Conservation (phyloP, 2,113 vertebrate genomes). For the Osmerus mordax region DNA sequence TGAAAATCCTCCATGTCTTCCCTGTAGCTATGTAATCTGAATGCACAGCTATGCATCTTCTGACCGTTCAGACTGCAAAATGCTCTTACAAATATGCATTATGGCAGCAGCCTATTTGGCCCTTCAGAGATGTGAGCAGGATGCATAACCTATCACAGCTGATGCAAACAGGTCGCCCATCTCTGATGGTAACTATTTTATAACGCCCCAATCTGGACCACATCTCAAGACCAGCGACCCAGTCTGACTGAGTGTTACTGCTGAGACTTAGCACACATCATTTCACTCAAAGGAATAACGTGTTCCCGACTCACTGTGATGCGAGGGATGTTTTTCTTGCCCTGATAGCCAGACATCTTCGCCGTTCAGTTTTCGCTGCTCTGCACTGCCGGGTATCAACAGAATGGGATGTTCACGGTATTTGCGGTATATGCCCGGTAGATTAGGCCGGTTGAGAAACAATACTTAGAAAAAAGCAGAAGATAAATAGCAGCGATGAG, state of each 20-base stretch:
- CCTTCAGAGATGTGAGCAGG: background rate
- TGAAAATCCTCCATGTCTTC: slow-evolving; percentile 5
- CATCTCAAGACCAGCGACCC: background rate
- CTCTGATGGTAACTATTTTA: background rate
- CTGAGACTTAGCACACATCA: background rate
- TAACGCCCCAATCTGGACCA: background rate
- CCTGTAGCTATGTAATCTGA: too few species aligned
- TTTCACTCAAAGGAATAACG: background rate
- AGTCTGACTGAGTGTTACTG: background rate
- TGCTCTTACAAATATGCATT: background rate
- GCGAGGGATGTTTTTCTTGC: slow-evolving; percentile 96
- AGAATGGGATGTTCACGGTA: slow-evolving; percentile 40
- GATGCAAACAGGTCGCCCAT: background rate
- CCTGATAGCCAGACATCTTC: slow-evolving; percentile 89
- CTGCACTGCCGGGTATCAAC: slow-evolving; percentile 49
- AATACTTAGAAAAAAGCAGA: background rate
- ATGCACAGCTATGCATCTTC: too few species aligned
- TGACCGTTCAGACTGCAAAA: too few species aligned
- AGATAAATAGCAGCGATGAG: background rate
- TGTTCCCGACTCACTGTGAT: slow-evolving; percentile 86
- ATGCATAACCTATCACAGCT: background rate
- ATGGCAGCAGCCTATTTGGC: background rate
- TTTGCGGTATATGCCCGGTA: slow-evolving; percentile 16
- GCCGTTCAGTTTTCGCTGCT: slow-evolving; percentile 41
- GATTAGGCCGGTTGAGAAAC: background rate